A percentile compares a stretch with the other conserved stretches of the same genome.
Conservation (phyloP, 2,888 invertebrate genomes). For the Dromius quadrimaculatus region DNA sequence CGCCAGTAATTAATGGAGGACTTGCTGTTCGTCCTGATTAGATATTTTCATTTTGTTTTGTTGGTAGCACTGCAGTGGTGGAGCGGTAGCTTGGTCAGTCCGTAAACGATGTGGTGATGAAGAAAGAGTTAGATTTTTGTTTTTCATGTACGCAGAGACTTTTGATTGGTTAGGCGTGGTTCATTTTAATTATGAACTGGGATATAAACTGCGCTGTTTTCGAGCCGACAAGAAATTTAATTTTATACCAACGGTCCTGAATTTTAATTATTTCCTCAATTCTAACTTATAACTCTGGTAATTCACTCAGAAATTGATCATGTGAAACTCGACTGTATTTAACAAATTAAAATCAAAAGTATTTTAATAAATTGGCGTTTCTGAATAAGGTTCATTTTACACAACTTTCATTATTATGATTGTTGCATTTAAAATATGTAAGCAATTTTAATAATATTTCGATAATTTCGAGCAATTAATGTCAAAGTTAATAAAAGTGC, state of each 20-base stretch:
- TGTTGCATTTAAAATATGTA: too few relatives aligned
- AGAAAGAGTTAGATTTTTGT: slow-evolving; percentile 13
- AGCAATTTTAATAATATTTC: too few relatives aligned
- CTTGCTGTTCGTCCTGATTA: slow-evolving; percentile 43
- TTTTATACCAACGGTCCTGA: not conserved
- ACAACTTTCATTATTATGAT: too few relatives aligned
- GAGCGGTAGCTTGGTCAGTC: not conserved
- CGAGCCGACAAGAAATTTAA: slow-evolving; percentile 4
- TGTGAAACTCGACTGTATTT: too few relatives aligned
- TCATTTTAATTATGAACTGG: slow-evolving; percentile 6
- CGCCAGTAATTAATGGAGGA: slow-evolving; percentile 48
- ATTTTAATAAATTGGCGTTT: too few relatives aligned
- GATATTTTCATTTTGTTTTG: slow-evolving; percentile 46
- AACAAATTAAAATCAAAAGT: too few relatives aligned
- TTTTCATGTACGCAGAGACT: not conserved
- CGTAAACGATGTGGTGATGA: slow-evolving; percentile 21
- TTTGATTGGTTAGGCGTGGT: slow-evolving; percentile 21
- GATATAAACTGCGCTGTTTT: not conserved
- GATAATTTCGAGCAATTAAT: too few relatives aligned
- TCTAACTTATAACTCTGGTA: too few relatives aligned
- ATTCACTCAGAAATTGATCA: too few relatives aligned
- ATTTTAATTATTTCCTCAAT: not conserved
- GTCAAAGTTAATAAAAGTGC: too few relatives aligned
- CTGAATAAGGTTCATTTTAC: too few relatives aligned
- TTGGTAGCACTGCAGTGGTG: slow-evolving; percentile 7